Evolutionary conservation across 2,113 vertebrate species (phyloP).

Genomic region (Chauna torquata): DNA sequence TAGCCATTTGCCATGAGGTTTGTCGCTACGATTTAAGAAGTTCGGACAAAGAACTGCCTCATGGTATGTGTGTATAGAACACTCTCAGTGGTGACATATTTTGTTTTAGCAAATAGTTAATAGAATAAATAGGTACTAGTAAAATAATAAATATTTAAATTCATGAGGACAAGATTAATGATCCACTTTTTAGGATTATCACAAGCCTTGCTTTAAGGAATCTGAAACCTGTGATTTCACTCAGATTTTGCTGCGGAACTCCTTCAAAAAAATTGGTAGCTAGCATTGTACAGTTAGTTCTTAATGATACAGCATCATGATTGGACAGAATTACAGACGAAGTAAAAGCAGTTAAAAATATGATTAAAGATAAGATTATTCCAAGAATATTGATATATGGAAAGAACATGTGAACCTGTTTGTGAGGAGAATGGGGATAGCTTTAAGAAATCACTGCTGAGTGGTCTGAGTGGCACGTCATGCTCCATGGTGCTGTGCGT

Average conservation of each 20-base stretch:
- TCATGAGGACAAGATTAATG: too few relatives aligned
- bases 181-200: too few relatives aligned
- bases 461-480: background rate
- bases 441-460: background rate
- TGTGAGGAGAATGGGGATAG: background rate
- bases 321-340: background rate
- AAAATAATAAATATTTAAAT: too few relatives aligned
- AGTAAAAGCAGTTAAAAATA: background rate
- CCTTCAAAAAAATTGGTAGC: background rate
- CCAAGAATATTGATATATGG: background rate
- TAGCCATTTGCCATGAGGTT: too few relatives aligned
- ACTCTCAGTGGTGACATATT: too few relatives aligned
- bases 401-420: background rate
- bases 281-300: background rate
- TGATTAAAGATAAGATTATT: background rate
- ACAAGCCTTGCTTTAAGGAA: too few relatives aligned
- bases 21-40: too few relatives aligned
- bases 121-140: too few relatives aligned
- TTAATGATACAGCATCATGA: background rate
- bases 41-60: too few relatives aligned
- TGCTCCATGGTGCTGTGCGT: background rate
- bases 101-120: too few relatives aligned
- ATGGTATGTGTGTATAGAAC: too few relatives aligned
- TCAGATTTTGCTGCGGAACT: background rate
- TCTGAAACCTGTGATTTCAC: background rate